Conservation (phyloP, 2,888 invertebrate genomes). For the Polyploca ridens region DNA sequence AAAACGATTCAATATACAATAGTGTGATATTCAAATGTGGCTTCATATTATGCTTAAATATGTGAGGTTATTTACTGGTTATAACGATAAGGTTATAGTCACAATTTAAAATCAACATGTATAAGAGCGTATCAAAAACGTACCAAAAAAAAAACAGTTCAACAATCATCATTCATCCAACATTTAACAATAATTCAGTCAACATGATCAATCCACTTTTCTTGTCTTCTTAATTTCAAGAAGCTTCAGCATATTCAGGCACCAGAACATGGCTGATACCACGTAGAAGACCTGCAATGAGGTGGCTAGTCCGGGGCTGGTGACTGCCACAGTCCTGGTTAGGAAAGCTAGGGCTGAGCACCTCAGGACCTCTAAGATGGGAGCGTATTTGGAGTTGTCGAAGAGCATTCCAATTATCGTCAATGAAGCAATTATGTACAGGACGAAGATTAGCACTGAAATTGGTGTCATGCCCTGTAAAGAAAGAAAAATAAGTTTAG, state of each 20-base stretch:
- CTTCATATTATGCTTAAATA: too few relatives aligned
- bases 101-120: background rate
- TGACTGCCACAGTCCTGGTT: conserved; percentile 66
- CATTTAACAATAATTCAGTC: conserved; percentile 21
- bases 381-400: conserved; percentile 86
- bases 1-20: too few relatives aligned
- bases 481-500: conserved; percentile 24
- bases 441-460: conserved; percentile 83
- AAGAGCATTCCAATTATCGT: conserved; percentile 89
- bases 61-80: too few relatives aligned
- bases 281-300: conserved; percentile 84
- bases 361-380: conserved; percentile 86
- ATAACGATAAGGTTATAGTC: background rate
- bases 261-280: conserved; percentile 86
- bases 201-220: conserved; percentile 44
- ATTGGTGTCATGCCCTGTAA: conserved; percentile 86
- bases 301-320: conserved; percentile 67
- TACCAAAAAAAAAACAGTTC: background rate
- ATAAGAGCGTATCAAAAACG: background rate
- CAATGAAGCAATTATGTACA: conserved; percentile 87
- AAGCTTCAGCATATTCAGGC: conserved; percentile 84
- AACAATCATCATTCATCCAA: conserved; percentile 14
- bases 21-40: too few relatives aligned
- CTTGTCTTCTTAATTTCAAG: conserved; percentile 80
- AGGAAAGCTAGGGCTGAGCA: conserved; percentile 86